Evolutionary conservation across 2,797 vertebrate genomes (phyloP), one percentile per base, ranked within the genome.

Genomic region (Pipistrellus nathusii): DNA sequence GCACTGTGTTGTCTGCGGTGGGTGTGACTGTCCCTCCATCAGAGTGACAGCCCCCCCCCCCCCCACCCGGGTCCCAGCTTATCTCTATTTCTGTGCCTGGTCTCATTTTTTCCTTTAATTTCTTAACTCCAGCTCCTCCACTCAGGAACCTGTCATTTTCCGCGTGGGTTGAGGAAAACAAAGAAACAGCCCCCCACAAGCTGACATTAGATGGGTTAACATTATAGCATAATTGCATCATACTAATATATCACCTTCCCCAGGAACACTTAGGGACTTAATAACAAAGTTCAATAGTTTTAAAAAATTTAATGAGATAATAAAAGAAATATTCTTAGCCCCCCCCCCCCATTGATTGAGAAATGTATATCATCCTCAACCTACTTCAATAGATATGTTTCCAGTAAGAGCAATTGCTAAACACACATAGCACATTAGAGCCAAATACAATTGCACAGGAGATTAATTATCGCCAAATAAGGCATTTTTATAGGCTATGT

Each of bases 271-370:
- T 30, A 55, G 12, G 66, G 90, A 88, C 27, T 69, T 76, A 44
- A 86, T 41, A 51, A 87, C 75, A 89, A 53, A 73, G 13, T 84
- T 27, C 18, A 87, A 8, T 41, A 44, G 10, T 72, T 93, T 72
- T 71, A 94, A 94, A 76, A 35, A 14, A 81, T 59, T 93, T 78
- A 93, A 96, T 17, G 20, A 80, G 64, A 76, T 4, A 44, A 32
- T 83, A 68, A 88, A 88, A 23, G 27, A 84, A 71, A 59, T 64
- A 9, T 23, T 80, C 35, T 53, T 62, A 66, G 25, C 23, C 11
- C 3, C 8, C 44, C 8, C 44, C 8, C 1, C 8, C 30, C 12
- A 35, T 1, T 73, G 72, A 59, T 3, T 68, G 14, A 91, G 44
- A 86, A 84, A 48, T 75, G 41, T 82, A 12, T 80, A 73, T 83